Evolutionary conservation across 37 sponge, comb jelly and placozoan genomes (phyloP), one percentile per base, ranked within the genome.

Genomic region (Trichoplax adhaerens): DNA sequence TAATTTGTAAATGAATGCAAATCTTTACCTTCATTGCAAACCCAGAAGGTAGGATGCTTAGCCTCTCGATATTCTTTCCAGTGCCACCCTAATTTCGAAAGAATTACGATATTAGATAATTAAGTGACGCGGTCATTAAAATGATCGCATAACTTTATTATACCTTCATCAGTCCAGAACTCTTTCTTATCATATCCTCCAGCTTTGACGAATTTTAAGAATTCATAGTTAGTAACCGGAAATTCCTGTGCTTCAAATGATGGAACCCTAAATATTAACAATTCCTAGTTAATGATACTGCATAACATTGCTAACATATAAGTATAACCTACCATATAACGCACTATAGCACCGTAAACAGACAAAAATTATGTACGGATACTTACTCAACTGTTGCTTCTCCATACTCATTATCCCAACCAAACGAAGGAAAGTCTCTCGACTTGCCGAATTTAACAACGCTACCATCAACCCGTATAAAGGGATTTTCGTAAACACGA

Each of bases 331-430:
- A 29, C 29, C 29, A 29, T 29, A 29, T 29, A 29, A 60, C 12
- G 62, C 62, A 60, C 12, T 60, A n/a, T 60, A 60, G 12, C 12
- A n/a, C 8, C 62, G 29, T 29, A 29, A 60, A 12, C 62, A 60
- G 8, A n/a, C 8, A 8, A 60, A n/a, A 12, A 60, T 60, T 60
- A 12, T 60, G 12, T 60, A 12, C 29, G 62, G 12, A 60, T 12
- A 72, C 88, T 72, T 56, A 88, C 88, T 83, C 65, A 58, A 90
- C 58, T 54, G 72, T 71, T 6, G 47, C 67, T 5, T 56, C 59
- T 66, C 91, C 91, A 71, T 86, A 91, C 57, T 91, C 91, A 69
- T 86, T 91, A 75, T 91, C 91, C 91, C 91, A 91, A 64, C 91
- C 91, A 67, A 77, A 91, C 48, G 88, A 81, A 1, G 91, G 91